phyloP scores from a whole-genome alignment of 2,797 vertebrate species.

The Sebastes ruberrimus region DNA sequence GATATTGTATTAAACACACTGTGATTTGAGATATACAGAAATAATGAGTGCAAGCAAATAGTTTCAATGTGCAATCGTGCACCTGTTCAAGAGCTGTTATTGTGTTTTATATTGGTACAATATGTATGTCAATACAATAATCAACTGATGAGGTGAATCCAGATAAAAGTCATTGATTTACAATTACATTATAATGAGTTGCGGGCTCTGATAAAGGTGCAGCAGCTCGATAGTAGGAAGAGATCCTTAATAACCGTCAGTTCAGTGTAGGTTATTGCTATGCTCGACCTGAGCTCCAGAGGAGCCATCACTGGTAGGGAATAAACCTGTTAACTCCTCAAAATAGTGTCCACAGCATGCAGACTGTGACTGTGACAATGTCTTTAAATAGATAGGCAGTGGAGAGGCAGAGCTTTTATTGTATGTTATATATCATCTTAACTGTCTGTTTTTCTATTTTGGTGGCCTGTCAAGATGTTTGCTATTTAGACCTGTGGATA shows the following conservation, averaged over 20 bases:
- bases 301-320: not conserved
- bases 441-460: not conserved
- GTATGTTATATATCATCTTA: not conserved
- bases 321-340: slow-evolving; percentile 30
- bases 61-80: not conserved
- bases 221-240: not conserved
- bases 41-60: slow-evolving; percentile 7
- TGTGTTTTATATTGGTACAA: not conserved
- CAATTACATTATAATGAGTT: not conserved
- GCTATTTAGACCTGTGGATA: not conserved
- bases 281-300: not conserved
- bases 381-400: slow-evolving; percentile 24
- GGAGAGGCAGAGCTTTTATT: not conserved
- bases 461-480: not conserved
- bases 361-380: not conserved
- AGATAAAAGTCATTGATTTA: not conserved
- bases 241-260: not conserved
- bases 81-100: slow-evolving; percentile 12
- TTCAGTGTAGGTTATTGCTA: not conserved
- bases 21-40: slow-evolving; percentile 9
- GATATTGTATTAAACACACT: slow-evolving; percentile 8
- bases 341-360: slow-evolving; percentile 17
- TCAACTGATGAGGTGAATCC: not conserved
- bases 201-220: not conserved
- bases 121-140: not conserved